These are phyloP conservation scores for Periparus ater DNA, from an alignment of 2,797 vertebrate species.

Conservation along the genomic window DNA sequence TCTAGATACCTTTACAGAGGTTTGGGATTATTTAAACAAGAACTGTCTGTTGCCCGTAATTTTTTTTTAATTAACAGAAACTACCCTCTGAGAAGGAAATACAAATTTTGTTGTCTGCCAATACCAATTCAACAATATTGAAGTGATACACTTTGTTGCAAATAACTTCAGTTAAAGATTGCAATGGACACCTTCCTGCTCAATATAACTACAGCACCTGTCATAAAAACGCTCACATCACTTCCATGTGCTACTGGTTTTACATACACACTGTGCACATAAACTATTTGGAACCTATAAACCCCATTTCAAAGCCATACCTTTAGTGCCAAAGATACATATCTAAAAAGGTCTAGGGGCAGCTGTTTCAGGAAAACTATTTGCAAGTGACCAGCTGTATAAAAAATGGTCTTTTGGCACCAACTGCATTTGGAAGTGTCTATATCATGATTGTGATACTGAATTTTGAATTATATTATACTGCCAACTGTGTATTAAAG, in stretches of 20 bases:
- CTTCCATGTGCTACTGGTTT: not conserved
- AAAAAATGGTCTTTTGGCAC: not conserved
- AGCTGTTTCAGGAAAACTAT: not conserved
- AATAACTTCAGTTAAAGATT: not conserved
- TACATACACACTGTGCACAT: not conserved
- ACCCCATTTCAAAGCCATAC: not conserved
- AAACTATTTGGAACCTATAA: not conserved
- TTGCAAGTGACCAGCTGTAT: not conserved
- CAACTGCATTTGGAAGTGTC: not conserved
- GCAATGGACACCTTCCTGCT: not conserved
- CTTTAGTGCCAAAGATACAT: not conserved
- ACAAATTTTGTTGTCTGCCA: not conserved
- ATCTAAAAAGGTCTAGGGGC: not conserved
- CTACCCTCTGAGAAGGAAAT: not conserved
- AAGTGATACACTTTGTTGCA: not conserved
- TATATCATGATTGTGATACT: accelerated
- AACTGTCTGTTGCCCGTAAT: not conserved
- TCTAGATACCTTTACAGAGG: not conserved
- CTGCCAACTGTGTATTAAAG: not conserved
- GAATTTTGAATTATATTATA: not conserved
- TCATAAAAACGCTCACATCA: not conserved
- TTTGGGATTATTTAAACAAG: not conserved
- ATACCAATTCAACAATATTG: not conserved
- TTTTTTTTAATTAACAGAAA: not conserved
- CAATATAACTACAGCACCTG: not conserved